phyloP scores from a whole-genome alignment of 1,140 invertebrate species.

The Drosophila azteca region DNA sequence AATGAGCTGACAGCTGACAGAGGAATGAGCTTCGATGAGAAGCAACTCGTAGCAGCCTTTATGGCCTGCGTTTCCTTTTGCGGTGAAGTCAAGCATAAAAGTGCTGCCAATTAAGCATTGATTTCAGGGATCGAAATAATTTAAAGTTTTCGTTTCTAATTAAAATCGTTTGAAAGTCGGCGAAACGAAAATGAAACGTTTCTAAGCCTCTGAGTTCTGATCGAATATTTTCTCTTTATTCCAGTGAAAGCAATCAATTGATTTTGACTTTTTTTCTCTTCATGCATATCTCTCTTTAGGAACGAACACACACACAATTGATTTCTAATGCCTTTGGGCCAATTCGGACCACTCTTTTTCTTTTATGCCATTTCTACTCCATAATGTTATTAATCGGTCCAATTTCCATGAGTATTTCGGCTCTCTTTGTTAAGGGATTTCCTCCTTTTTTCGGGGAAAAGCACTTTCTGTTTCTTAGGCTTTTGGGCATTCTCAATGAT shows the following conservation, averaged over 20 bases:
- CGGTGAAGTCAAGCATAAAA: constrained; percentile 52
- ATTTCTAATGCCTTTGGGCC: constrained; percentile 52
- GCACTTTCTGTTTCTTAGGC: constrained; percentile 45
- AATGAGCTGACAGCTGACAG: too few species aligned
- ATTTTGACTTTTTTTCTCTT: constrained; percentile 61
- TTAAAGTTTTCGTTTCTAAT: constrained; percentile 63
- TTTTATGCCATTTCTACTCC: constrained; percentile 49
- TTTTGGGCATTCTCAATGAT: constrained; percentile 42
- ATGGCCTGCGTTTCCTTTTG: constrained; percentile 1
- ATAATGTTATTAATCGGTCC: constrained; percentile 77
- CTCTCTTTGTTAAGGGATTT: constrained; percentile 33
- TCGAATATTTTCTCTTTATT: constrained; percentile 35
- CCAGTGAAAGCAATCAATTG: constrained; percentile 55
- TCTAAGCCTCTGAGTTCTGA: constrained; percentile 53
- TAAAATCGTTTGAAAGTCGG: too few species aligned
- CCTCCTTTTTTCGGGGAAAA: constrained; percentile 25
- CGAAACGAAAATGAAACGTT: too few species aligned
- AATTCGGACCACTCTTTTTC: too few species aligned
- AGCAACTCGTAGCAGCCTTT: constrained; percentile 42
- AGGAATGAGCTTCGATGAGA: background rate
- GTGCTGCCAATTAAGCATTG: constrained; percentile 45
- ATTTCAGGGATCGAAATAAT: too few species aligned
- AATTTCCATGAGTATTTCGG: constrained; percentile 52
- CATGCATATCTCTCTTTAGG: constrained; percentile 5
- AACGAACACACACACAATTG: constrained; percentile 48